These are phyloP conservation scores for Dioctria rufipes DNA, from an alignment of 2,888 invertebrate species.

Conservation along the genomic window DNA sequence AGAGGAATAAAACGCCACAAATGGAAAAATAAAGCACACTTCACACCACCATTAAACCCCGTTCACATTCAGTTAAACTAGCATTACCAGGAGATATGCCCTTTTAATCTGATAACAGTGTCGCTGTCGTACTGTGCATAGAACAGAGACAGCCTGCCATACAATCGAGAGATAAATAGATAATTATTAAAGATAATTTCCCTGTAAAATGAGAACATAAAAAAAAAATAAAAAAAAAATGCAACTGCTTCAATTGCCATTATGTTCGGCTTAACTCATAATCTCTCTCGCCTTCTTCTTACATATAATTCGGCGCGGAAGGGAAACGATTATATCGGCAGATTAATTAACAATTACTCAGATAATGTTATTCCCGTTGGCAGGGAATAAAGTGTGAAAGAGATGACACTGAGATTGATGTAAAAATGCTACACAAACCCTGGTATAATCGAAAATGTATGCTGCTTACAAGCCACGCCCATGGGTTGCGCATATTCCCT, in stretches of 20 bases:
- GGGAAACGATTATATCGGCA: conserved; percentile 46
- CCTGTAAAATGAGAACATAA: neutral
- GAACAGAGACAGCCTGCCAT: neutral
- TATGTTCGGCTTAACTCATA: conserved; percentile 46
- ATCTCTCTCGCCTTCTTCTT: conserved; percentile 29
- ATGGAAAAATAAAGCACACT: conserved; percentile 42
- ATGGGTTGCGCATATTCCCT: conserved; percentile 4
- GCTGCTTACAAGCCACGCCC: conserved; percentile 1
- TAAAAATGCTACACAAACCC: too few relatives aligned
- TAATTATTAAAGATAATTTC: conserved; percentile 48
- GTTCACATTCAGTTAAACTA: conserved; percentile 45
- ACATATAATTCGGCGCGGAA: conserved; percentile 13
- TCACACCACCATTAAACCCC: conserved; percentile 42
- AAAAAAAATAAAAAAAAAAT: neutral
- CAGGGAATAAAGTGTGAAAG: neutral
- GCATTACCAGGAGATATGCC: conserved; percentile 46
- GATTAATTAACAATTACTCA: conserved; percentile 48
- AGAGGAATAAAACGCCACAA: conserved; percentile 43
- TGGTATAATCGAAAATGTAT: too few relatives aligned
- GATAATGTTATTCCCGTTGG: conserved; percentile 19
- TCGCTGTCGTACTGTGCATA: neutral
- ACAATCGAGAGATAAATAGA: conserved; percentile 30
- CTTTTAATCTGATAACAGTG: conserved; percentile 32
- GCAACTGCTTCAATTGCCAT: conserved; percentile 25
- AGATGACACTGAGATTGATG: neutral